A percentile compares a stretch with the other conserved stretches of the same genome.
Evolutionary conservation across 1,140 invertebrate species (phyloP).

Genomic region (Cecropterus lyciades): DNA sequence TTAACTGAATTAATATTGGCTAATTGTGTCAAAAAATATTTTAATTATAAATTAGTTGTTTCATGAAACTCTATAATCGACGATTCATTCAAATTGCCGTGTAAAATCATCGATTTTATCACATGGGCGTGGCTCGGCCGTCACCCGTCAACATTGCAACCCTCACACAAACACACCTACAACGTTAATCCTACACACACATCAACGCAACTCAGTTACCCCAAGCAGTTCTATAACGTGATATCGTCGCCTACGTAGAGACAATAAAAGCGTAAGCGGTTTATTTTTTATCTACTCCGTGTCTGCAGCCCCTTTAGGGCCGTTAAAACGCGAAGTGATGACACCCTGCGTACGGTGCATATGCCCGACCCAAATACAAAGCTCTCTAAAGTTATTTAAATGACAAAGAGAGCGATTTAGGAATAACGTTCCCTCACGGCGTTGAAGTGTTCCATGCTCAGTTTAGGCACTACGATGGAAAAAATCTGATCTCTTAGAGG

Average conservation of each 20-base stretch:
- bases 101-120: slow-evolving; percentile 42
- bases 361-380: slow-evolving; percentile 46
- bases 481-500: slow-evolving; percentile 35
- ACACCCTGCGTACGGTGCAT: slow-evolving; percentile 49
- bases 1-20: too few relatives aligned
- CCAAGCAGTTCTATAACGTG: slow-evolving; percentile 48
- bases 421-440: slow-evolving; percentile 43
- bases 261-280: slow-evolving; percentile 77
- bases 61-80: background rate
- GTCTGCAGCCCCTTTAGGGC: slow-evolving; percentile 50
- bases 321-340: slow-evolving; percentile 50
- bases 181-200: slow-evolving; percentile 37
- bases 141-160: slow-evolving; percentile 58
- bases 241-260: slow-evolving; percentile 64
- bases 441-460: slow-evolving; percentile 23
- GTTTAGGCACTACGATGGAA: slow-evolving; percentile 52
- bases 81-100: slow-evolving; percentile 12
- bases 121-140: slow-evolving; percentile 61
- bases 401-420: slow-evolving; percentile 54
- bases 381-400: slow-evolving; percentile 56
- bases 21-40: too few relatives aligned
- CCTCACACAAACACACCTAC: slow-evolving; percentile 47
- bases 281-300: slow-evolving; percentile 77
- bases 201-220: slow-evolving; percentile 51
- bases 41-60: background rate